Evolutionary conservation across 2,113 vertebrate species (phyloP).

Genomic region (Psittacus erithacus): DNA sequence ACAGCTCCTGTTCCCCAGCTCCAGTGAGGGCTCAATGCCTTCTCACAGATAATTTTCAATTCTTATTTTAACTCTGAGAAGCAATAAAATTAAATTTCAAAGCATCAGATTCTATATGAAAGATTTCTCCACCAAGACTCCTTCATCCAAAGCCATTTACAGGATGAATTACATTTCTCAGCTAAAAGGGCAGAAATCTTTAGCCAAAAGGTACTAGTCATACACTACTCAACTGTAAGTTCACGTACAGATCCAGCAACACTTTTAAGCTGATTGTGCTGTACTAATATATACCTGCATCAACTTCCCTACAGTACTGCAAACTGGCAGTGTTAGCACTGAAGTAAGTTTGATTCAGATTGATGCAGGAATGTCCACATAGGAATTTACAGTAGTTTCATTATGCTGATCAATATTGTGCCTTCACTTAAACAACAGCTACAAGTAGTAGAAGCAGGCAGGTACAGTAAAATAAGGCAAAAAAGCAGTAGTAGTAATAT

Average conservation of each 20-base stretch:
- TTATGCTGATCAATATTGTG: neutral
- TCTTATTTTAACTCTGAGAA: neutral
- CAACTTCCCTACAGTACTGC: neutral
- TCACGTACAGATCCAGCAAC: neutral
- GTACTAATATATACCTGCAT: neutral
- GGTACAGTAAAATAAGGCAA: neutral
- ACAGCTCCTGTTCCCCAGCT: neutral
- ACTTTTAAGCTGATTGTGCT: neutral
- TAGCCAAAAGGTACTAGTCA: neutral
- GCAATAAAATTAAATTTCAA: neutral
- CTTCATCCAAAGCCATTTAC: neutral
- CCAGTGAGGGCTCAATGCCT: neutral
- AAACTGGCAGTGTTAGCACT: neutral
- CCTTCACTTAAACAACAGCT: neutral
- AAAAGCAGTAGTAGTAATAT: neutral
- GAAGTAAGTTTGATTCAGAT: neutral
- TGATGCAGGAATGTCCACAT: neutral
- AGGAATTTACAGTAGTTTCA: neutral
- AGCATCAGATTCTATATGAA: neutral
- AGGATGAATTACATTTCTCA: neutral
- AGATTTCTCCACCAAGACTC: accelerated
- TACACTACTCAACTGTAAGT: neutral
- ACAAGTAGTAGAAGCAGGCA: neutral
- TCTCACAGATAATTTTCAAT: neutral
- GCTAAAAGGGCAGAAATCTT: neutral